These are phyloP conservation scores for Trilocha varians DNA, from an alignment of 2,888 invertebrate species.

Conservation along the genomic window DNA sequence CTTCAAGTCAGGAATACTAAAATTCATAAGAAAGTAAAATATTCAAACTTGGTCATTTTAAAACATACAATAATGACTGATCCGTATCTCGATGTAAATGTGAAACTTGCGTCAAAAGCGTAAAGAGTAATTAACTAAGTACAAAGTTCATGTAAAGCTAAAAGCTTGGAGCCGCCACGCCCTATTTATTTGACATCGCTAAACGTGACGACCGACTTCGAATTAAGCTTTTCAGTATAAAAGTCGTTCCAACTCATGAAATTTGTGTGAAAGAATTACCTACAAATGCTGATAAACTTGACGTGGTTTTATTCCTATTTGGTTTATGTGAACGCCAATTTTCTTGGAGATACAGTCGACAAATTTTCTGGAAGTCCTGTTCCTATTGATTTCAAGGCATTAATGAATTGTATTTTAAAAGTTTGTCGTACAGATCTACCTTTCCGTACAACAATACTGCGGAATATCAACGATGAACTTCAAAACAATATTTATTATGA, in stretches of 20 bases:
- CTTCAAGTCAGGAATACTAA: no score
- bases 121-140: neutral
- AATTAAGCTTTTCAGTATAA: neutral
- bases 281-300: no score
- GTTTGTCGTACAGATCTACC: conserved; percentile 14
- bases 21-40: no score
- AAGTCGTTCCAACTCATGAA: neutral
- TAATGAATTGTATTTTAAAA: conserved; percentile 18
- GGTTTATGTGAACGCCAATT: neutral
- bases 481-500: conserved; percentile 12
- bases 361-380: neutral
- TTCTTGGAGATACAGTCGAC: neutral
- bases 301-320: neutral
- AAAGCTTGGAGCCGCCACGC: neutral
- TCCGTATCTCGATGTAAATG: neutral
- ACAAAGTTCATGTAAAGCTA: neutral
- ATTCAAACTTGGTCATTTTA: no score
- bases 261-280: no score
- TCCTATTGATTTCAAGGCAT: conserved; percentile 5
- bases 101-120: neutral
- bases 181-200: neutral
- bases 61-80: neutral
- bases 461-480: conserved; percentile 7
- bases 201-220: neutral
- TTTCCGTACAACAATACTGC: conserved; percentile 20